Evolutionary conservation across 2,888 invertebrate species (phyloP).

Genomic region (Halictus quadricinctus): DNA sequence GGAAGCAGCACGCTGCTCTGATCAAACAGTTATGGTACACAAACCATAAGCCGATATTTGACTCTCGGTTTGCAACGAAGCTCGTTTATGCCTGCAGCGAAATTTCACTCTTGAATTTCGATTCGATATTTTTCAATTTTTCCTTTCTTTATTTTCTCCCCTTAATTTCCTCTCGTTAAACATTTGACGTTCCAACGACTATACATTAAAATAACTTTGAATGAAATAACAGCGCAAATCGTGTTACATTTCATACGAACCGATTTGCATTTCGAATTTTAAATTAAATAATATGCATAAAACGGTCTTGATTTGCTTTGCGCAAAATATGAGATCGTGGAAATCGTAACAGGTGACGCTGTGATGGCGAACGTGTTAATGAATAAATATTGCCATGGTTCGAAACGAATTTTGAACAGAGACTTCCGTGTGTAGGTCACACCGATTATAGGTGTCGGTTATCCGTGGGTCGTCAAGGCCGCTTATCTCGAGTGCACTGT

Average conservation of each 20-base stretch:
- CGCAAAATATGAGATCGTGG: not conserved
- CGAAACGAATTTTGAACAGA: not conserved
- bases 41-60: no score
- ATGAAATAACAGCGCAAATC: not conserved
- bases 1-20: no score
- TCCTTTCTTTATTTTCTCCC: no score
- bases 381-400: not conserved
- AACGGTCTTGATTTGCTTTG: not conserved
- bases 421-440: not conserved
- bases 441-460: slow-evolving; percentile 11
- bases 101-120: no score
- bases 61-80: no score
- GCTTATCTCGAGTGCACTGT: slow-evolving; percentile 60
- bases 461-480: slow-evolving; percentile 50
- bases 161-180: no score
- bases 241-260: not conserved
- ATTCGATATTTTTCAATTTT: no score
- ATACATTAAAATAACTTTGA: not conserved
- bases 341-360: not conserved
- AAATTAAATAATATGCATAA: not conserved
- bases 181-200: no score
- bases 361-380: not conserved
- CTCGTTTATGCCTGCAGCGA: no score
- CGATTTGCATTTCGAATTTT: not conserved
- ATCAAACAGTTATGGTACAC: no score